phyloP scores from a whole-genome alignment of 2,888 invertebrate genomes.

The Subacronicta megacephala region DNA sequence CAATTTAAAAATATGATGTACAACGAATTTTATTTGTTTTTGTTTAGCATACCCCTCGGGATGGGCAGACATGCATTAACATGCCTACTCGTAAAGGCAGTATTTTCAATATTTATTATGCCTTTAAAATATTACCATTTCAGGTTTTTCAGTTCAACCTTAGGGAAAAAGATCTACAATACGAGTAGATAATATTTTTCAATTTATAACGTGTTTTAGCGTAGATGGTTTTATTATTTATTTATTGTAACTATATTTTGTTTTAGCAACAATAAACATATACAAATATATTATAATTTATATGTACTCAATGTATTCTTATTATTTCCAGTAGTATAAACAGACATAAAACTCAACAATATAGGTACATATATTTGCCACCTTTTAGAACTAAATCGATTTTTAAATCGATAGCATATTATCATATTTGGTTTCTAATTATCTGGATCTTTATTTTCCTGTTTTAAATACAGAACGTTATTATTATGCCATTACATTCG shows the following conservation, averaged over 20 bases:
- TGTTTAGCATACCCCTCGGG: conserved; percentile 27
- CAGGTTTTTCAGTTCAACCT: conserved; percentile 18
- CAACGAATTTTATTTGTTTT: conserved; percentile 18
- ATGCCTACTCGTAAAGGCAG: conserved; percentile 20
- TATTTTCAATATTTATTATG: conserved; percentile 38
- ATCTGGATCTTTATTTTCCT: too few species aligned
- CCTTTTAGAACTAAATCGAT: too few species aligned
- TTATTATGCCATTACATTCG: background rate
- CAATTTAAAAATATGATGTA: conserved; percentile 9
- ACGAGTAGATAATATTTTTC: conserved; percentile 20
- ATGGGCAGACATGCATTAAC: conserved; percentile 16
- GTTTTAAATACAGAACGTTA: background rate
- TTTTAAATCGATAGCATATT: too few species aligned
- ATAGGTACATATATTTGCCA: too few species aligned
- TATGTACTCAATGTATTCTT: too few species aligned
- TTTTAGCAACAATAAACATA: too few species aligned
- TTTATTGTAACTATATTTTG: too few species aligned
- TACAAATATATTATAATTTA: too few species aligned
- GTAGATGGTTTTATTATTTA: too few species aligned
- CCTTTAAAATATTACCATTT: conserved; percentile 28
- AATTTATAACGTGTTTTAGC: conserved; percentile 15
- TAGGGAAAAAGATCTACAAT: conserved; percentile 13
- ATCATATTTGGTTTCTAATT: too few species aligned
- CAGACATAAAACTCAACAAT: too few species aligned
- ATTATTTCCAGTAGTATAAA: too few species aligned